Conservation (phyloP, 2,113 vertebrate species). For the Phaetusa simplex region DNA sequence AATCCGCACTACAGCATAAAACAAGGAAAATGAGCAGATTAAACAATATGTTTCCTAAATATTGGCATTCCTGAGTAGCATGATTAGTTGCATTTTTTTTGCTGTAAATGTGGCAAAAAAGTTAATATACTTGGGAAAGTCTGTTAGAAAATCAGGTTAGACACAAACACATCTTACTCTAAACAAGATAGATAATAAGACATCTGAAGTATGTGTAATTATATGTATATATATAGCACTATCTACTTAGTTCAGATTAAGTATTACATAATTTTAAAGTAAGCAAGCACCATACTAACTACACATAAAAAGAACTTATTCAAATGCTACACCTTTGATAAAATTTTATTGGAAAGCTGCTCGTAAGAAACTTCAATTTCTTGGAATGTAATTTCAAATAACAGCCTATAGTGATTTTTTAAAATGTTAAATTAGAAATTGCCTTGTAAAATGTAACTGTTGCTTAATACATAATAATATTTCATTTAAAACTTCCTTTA, state of each 20-base stretch:
- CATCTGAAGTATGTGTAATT: background rate
- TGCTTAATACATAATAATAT: conserved; percentile 40
- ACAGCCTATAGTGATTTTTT: conserved; percentile 5
- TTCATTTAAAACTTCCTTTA: conserved; percentile 32
- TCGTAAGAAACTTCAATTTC: conserved; percentile 40
- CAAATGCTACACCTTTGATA: conserved; percentile 9
- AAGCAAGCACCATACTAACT: background rate
- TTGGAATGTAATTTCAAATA: conserved; percentile 42
- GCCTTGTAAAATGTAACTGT: conserved; percentile 43
- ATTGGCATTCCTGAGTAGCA: background rate
- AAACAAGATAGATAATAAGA: background rate
- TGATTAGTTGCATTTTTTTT: background rate
- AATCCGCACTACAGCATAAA: background rate
- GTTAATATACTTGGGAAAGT: background rate
- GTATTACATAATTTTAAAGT: background rate
- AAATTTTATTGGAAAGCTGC: conserved; percentile 43
- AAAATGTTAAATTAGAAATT: conserved; percentile 32
- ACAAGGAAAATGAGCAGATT: background rate
- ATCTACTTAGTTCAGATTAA: background rate
- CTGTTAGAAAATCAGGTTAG: background rate
- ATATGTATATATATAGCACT: too few relatives aligned
- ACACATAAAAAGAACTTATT: background rate
- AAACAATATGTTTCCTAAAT: background rate
- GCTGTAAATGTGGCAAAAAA: background rate
- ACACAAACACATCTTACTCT: background rate